Percentiles rank a stretch among this genome's conserved stretches.
These are phyloP conservation scores for Gobius niger DNA, from an alignment of 2,113 vertebrate genomes.

Conservation along the genomic window DNA sequence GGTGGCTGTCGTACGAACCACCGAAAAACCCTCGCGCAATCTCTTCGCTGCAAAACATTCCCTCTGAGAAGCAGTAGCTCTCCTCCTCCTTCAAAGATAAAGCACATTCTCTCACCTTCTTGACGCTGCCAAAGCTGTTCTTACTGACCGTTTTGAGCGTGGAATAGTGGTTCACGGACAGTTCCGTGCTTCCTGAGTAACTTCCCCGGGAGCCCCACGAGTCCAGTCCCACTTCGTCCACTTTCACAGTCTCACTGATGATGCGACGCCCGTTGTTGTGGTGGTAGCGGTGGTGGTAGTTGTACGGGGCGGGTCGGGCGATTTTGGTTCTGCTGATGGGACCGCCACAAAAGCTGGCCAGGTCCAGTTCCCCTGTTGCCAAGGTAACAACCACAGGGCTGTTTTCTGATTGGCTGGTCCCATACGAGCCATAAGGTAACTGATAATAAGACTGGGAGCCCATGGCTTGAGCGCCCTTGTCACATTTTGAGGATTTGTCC, in stretches of 20 bases:
- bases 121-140: constrained; percentile 67
- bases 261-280: constrained; percentile 72
- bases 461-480: constrained; percentile 78
- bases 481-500: constrained; percentile 81
- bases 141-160: constrained; percentile 77
- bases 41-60: constrained; percentile 79
- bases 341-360: constrained; percentile 79
- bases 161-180: constrained; percentile 78
- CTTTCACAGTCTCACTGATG: constrained; percentile 71
- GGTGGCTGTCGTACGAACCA: constrained; percentile 70
- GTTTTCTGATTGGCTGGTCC: constrained; percentile 75
- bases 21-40: constrained; percentile 77
- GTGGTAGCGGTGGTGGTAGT: constrained; percentile 75
- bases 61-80: constrained; percentile 77
- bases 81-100: constrained; percentile 81
- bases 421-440: constrained; percentile 76
- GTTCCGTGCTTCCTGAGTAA: constrained; percentile 78
- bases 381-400: constrained; percentile 82
- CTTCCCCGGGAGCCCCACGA: constrained; percentile 79
- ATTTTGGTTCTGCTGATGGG: constrained; percentile 78
- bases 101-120: constrained; percentile 80
- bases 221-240: constrained; percentile 76
- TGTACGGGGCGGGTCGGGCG: constrained; percentile 77
- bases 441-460: constrained; percentile 80
- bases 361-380: constrained; percentile 82